These are phyloP conservation scores for Rhabdornis inornatus DNA, from an alignment of 2,113 vertebrate species.

Conservation along the genomic window DNA sequence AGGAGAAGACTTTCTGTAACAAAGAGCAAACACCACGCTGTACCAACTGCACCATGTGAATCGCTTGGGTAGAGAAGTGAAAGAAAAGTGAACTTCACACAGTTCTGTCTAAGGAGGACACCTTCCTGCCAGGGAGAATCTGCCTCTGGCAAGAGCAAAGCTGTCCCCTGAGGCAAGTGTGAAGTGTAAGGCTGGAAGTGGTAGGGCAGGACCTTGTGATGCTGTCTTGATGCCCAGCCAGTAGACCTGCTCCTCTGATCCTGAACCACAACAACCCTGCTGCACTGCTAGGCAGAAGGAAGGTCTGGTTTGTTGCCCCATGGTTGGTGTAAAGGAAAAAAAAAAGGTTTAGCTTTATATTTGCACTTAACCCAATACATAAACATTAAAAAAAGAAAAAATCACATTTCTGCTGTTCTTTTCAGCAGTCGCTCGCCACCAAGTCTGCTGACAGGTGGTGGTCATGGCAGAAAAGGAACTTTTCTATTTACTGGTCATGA, in stretches of 20 bases:
- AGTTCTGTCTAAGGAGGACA: background rate
- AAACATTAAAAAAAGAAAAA: background rate
- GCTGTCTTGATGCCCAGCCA: background rate
- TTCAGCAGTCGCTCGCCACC: background rate
- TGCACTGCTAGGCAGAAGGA: background rate
- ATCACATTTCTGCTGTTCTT: background rate
- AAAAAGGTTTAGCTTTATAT: background rate
- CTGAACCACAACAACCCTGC: background rate
- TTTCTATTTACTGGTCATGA: background rate
- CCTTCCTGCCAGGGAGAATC: background rate
- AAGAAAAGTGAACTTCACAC: background rate
- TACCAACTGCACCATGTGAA: background rate
- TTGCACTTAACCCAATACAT: background rate
- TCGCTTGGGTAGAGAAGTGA: fast-evolving
- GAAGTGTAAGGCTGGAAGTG: background rate
- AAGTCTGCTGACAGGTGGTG: background rate
- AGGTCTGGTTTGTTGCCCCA: background rate
- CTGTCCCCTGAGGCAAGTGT: background rate
- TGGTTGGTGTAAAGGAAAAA: background rate
- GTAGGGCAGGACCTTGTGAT: background rate
- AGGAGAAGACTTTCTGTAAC: background rate
- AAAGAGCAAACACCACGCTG: background rate
- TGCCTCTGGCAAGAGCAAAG: background rate
- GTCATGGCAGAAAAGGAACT: background rate
- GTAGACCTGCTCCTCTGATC: background rate